Evolutionary conservation across 2,113 vertebrate genomes (phyloP), one percentile per base, ranked within the genome.

Genomic region (Pogonocichla stellata): DNA sequence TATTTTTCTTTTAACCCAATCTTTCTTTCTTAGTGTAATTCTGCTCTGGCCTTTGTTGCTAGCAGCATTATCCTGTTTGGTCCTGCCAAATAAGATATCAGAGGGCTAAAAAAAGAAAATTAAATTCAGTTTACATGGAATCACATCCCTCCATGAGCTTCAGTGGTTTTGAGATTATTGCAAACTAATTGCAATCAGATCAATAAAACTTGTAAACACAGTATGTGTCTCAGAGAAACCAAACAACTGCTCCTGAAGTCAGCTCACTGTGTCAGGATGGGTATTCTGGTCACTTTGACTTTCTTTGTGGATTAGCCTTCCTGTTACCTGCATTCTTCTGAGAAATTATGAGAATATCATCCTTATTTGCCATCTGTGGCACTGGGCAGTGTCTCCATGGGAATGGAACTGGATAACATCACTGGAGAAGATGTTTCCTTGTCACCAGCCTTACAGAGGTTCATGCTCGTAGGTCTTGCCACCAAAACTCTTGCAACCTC

Each of bases 241-340:
- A 73, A 57, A 79, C 19, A 48, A 8, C 9, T 51, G 5, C 19
- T 72, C 12, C 34, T 65, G 43, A 71, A 67, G 17, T 47, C 38
- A 91, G 1, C 4, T 6, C 0, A 0, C 2, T 12, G 3, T 22
- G 28, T 42, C 8, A 40, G 67, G 31, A 8, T 47, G 40, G 13
- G 25, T 80, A 14, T 80, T 86, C 40, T 69, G 9, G 26, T 65
- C 33, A 60, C 31, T 28, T 1, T 45, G 5, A 8, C 9, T 72
- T 64, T 31, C 17, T 62, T 83, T 42, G 5, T 36, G 5, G n/a
- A 73, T 77, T 36, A 77, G 14, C 38, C 13, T 72, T 86, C 19
- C 24, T 57, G 29, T 16, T 33, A 28, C n/a, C 14, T 67, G 8
- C 5, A 8, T 82, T 82, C 1, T 33, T 85, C 26, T 80, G 57